Base-by-base conservation (phyloP, 2,797 vertebrate genomes). In the Siniperca obscura region DNA sequence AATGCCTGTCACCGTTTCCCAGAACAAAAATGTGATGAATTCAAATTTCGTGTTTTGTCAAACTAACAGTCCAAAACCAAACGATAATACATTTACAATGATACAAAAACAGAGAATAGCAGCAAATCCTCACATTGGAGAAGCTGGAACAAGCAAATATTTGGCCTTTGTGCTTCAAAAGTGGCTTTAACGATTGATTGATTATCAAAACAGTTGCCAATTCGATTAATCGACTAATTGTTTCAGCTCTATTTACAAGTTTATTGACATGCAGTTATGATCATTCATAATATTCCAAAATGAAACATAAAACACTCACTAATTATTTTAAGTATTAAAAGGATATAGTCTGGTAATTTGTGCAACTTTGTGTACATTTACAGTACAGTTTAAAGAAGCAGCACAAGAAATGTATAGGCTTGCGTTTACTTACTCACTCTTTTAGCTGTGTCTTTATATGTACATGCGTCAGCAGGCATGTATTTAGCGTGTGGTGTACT, bases 401-500 rank as follows among this genome's bases (percentile, higher is more conserved):
- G n/a, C 0, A 68, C 6, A 2, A 57, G 48, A 61, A 67, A 76
- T 19, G 16, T 42, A 40, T 14, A 25, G 11, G 2, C 11, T 55
- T 46, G 36, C 22, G 50, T 71, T 72, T 5, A n/a, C 6, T 14
- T 55, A 19, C 36, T 36, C 7, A 3, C 52, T 75, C 27, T 38
- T 60, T 70, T 22, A 60, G n/a, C 11, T 5, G 11, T 17, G n/a
- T 78, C 50, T 85, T 30, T 59, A 12, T 75, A 17, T 55, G 50
- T 25, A 70, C 70, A 52, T 25, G 40, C 34, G 52, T 86, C 74
- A 57, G 68, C 70, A 65, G 9, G 38, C 60, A 53, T 84, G 82
- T 38, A 42, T 75, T 74, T 68, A 19, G 56, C 1, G 7, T 74
- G 74, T 52, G 16, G 44, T 72, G 69, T 72, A 27, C 62, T 79